Conservation (phyloP, 2,113 vertebrate genomes). For the Phyllostomus discolor region DNA sequence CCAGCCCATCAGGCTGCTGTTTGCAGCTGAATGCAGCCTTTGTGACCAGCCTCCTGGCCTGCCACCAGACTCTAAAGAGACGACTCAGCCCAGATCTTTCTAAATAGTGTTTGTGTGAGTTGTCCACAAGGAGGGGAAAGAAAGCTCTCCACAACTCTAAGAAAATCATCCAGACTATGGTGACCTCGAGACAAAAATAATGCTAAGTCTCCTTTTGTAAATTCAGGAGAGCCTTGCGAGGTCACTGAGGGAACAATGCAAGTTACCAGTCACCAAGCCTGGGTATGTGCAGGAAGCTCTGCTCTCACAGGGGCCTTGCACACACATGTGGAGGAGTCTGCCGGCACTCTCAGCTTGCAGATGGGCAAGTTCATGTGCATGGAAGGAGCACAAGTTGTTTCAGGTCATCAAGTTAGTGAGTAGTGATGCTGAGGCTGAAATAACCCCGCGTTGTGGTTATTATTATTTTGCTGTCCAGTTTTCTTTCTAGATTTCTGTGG, state of each 20-base stretch:
- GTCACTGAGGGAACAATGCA: not conserved
- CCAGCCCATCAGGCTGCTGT: slow-evolving; percentile 80
- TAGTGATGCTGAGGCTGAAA: not conserved
- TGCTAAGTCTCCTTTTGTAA: not conserved
- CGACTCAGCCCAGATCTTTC: slow-evolving; percentile 61
- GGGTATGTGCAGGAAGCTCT: not conserved
- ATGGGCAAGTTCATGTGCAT: not conserved
- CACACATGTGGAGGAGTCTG: not conserved
- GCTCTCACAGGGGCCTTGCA: not conserved
- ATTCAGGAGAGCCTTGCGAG: not conserved
- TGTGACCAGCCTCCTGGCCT: slow-evolving; percentile 75
- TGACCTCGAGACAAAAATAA: slow-evolving; percentile 49
- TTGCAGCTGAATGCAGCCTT: slow-evolving; percentile 79
- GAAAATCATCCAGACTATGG: slow-evolving; percentile 20
- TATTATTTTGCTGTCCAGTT: not conserved
- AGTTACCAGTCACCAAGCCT: not conserved
- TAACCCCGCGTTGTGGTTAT: not conserved
- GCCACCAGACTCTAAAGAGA: slow-evolving; percentile 56
- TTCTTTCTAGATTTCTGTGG: not conserved
- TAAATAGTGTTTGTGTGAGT: slow-evolving; percentile 56
- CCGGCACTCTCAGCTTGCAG: not conserved
- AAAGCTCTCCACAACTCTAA: not conserved
- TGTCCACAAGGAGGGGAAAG: slow-evolving; percentile 29
- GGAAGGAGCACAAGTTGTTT: not conserved
- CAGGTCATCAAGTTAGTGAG: not conserved